phyloP scores from a whole-genome alignment of 1,140 invertebrate genomes.

The Metaphire vulgaris region DNA sequence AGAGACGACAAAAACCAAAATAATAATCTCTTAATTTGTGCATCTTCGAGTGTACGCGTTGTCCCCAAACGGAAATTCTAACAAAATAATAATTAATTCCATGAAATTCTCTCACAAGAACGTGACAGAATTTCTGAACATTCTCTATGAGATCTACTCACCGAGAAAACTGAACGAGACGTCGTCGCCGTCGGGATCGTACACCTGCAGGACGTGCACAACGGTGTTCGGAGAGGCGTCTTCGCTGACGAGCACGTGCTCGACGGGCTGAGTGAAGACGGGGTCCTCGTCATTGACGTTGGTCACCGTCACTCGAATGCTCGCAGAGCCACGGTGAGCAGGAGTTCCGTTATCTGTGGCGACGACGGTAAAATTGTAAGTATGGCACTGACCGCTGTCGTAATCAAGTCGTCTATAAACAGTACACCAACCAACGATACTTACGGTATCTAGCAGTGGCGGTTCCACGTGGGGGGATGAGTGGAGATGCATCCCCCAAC shows the following conservation, averaged over 20 bases:
- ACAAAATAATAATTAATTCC: no score
- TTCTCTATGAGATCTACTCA: no score
- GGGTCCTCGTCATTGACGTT: slow-evolving; percentile 49
- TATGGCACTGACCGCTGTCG: slow-evolving; percentile 35
- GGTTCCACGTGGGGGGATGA: no score
- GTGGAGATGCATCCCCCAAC: no score
- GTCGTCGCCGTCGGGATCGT: slow-evolving; percentile 71
- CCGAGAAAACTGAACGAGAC: slow-evolving; percentile 55
- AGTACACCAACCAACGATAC: no score
- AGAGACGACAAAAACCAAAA: no score
- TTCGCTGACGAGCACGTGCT: slow-evolving; percentile 72
- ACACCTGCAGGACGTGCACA: slow-evolving; percentile 81
- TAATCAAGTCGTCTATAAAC: slow-evolving; percentile 41
- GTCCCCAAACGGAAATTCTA: no score
- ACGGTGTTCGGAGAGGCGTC: slow-evolving; percentile 83
- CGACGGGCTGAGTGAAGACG: slow-evolving; percentile 62
- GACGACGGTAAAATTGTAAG: slow-evolving; percentile 43
- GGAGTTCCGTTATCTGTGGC: slow-evolving; percentile 43
- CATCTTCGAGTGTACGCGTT: no score
- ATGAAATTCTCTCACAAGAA: no score
- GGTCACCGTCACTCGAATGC: slow-evolving; percentile 56
- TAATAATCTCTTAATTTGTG: no score
- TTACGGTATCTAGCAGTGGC: no score
- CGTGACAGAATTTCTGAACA: no score
- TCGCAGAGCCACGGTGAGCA: slow-evolving; percentile 64